Base-by-base conservation (phyloP, 2,888 invertebrate species). In the Vannuccia rotundouncinata region DNA sequence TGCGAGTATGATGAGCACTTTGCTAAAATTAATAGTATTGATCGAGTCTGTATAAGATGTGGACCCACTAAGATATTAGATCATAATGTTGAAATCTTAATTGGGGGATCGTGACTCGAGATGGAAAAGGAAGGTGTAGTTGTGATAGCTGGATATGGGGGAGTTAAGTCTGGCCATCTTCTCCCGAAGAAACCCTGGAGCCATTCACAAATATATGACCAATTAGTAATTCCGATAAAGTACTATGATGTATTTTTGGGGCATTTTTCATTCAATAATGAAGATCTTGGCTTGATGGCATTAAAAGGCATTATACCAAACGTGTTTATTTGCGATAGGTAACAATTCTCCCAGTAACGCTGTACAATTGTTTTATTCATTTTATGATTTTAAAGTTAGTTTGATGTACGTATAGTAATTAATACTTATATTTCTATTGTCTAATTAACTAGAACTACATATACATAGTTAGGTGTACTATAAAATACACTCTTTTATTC, bases 111-210 rank as follows among this genome's bases (percentile, higher is more conserved):
- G 25, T 22, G 25, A 5, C 66, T 66, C 66, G 66, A 66, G 66
- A 66, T 66, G 66, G 66, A 66, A 66, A 27, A 66, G 66, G 66
- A 66, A 66, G 66, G 66, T 66, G 66, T 66, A 66, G 66, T 66
- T 66, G 66, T 66, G 66, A 66, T 22, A 66, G 66, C 66, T 66
- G 66, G 66, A 66, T 66, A 66, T 66, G 66, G 66, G 66, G 66
- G 66, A 66, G 66, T 27, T 66, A 66, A 17, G 66, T 66, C 10
- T 66, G 66, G 66, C 66, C 66, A 66, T 17, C 66, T 66, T 66
- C 66, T 66, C 66, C 66, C 66, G 66, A 66, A 66, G 66, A 66
- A 66, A 66, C 66, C 5, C 66, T 66, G 66, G 66, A 66, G 66
- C 66, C 66, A 66, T 66, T 66, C 66, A 66, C 5, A 66, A 66